These are phyloP conservation scores for Chrysina gloriosa DNA, from an alignment of 2,888 invertebrate species.

Conservation along the genomic window DNA sequence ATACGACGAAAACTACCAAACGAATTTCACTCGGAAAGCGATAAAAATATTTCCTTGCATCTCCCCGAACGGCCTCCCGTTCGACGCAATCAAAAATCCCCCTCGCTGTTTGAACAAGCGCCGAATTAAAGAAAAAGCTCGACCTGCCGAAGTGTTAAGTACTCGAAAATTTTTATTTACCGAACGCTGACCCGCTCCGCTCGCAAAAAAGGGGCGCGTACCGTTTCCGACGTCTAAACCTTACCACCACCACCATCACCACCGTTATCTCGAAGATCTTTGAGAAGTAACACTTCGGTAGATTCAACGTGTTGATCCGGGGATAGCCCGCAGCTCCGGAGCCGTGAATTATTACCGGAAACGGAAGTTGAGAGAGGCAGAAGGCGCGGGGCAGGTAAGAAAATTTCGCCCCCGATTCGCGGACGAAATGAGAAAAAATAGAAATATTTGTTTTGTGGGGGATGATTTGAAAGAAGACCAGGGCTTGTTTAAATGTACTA, in stretches of 20 bases:
- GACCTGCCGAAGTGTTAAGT: not conserved
- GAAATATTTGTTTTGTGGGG: too few relatives aligned
- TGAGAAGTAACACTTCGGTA: slow-evolving; percentile 17
- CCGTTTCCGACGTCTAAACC: too few relatives aligned
- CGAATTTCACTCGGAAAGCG: too few relatives aligned
- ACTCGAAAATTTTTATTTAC: not conserved
- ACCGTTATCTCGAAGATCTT: slow-evolving; percentile 7
- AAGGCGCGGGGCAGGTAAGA: not conserved
- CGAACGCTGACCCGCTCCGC: not conserved
- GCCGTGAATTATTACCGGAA: slow-evolving; percentile 26
- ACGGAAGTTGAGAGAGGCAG: not conserved
- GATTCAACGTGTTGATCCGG: slow-evolving; percentile 23
- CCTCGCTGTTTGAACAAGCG: not conserved
- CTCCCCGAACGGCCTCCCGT: not conserved
- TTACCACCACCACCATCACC: not conserved
- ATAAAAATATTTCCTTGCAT: too few relatives aligned
- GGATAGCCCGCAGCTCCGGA: slow-evolving; percentile 9
- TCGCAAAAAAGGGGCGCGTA: not conserved
- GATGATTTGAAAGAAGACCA: too few relatives aligned
- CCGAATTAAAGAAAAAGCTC: not conserved
- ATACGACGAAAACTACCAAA: too few relatives aligned
- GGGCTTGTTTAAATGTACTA: too few relatives aligned
- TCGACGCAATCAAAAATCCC: not conserved
- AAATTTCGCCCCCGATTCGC: too few relatives aligned
- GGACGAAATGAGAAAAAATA: too few relatives aligned